Evolutionary conservation across 30 jellyfish, hydroid and myxozoan species (phyloP), one percentile per base, ranked within the genome.

Genomic region (Catostylus mosaicus): DNA sequence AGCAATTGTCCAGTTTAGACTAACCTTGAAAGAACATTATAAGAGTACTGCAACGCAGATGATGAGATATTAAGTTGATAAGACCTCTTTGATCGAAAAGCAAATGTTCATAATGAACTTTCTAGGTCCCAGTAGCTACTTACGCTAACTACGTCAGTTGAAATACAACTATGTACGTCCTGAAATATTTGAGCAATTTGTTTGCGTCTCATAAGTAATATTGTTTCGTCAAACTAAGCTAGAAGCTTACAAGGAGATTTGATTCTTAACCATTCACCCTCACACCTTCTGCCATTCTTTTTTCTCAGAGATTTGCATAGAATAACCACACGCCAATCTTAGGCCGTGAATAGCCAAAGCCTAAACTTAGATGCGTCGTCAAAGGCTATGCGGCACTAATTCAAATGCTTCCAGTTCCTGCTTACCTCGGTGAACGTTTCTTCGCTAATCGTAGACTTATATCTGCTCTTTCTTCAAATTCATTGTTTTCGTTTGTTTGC

Each of bases 351-450:
- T 37, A 37, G n/a, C 71, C 38, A 37, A 19, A 19, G 24, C 18
- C 11, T 1, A 59, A 37, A 59, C 71, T 2, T 3, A 59, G 4
- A 59, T 6, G 24, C 8, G 24, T 5, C 71, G 71, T 19, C 71
- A 59, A 59, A 59, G 71, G 24, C 71, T 27, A 26, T 26, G 71
- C 71, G 37, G 38, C 38, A 59, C 24, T 59, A 5, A 59, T 23
- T 19, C 12, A 59, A 23, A 59, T 24, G 24, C 26, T 22, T 26
- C 38, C n/a, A 59, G 71, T 59, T 59, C 71, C 71, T 59, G 71
- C 71, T 59, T 59, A 19, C 71, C 36, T 18, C n/a, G 24, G 38
- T 37, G 71, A 59, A 59, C 19, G 71, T 59, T 37, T 20, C 71
- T 20, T 59, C 26, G 71, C 36, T 59, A 59, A 59, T 59, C 71